Conservation (phyloP, 2,113 vertebrate species). For the Chamaea fasciata region DNA sequence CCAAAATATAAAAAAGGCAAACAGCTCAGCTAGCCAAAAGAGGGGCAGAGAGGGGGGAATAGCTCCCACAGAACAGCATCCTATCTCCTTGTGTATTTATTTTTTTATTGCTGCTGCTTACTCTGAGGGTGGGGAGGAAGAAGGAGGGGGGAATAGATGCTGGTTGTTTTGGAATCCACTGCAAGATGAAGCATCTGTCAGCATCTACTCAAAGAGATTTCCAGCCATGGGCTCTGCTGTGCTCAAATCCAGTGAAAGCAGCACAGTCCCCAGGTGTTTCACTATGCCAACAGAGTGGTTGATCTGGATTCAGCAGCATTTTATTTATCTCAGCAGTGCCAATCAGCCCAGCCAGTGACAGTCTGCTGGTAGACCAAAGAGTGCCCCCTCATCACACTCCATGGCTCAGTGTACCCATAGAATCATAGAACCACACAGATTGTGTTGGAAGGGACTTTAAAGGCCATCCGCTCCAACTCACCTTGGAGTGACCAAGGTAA, state of each 20-base stretch:
- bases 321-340: not conserved
- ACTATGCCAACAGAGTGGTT: not conserved
- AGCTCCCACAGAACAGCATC: not conserved
- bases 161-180: not conserved
- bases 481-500: not conserved
- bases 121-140: not conserved
- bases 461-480: not conserved
- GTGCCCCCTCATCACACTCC: not conserved
- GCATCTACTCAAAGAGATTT: not conserved
- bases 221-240: not conserved
- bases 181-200: rapidly evolving
- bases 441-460: not conserved
- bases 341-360: not conserved
- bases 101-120: not conserved
- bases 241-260: not conserved
- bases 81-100: not conserved
- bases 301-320: not conserved
- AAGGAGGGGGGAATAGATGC: rapidly evolving
- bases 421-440: not conserved
- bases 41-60: not conserved
- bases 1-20: slow-evolving; percentile 2
- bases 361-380: not conserved
- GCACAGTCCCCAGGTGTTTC: not conserved
- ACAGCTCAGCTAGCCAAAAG: not conserved
- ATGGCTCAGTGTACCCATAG: not conserved